Evolutionary conservation across 2,797 vertebrate species (phyloP).

Genomic region (Pseudochaenichthys georgianus): DNA sequence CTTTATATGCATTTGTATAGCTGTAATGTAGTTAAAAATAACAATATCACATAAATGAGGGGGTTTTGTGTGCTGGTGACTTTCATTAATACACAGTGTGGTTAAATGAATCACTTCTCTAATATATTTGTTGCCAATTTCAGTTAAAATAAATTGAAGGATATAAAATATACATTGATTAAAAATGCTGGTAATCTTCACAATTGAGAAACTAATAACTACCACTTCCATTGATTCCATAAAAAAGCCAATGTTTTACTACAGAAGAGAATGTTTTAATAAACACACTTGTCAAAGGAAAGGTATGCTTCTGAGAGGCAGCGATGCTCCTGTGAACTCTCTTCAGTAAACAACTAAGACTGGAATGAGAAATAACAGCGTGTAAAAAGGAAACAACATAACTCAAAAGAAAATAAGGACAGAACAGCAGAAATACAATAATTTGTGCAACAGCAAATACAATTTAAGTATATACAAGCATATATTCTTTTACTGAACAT

Average conservation of each 20-base stretch:
- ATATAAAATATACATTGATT: background rate
- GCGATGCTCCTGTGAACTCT: slow-evolving; percentile 44
- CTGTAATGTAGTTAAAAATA: background rate
- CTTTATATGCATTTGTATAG: background rate
- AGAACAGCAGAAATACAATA: slow-evolving; percentile 66
- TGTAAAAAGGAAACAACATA: slow-evolving; percentile 36
- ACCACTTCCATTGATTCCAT: background rate
- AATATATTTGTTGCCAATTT: background rate
- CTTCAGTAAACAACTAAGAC: slow-evolving; percentile 53
- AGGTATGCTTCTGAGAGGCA: slow-evolving; percentile 44
- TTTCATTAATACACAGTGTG: background rate
- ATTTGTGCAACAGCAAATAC: slow-evolving; percentile 73
- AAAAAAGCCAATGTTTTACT: slow-evolving; percentile 35
- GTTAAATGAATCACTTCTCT: too few relatives aligned
- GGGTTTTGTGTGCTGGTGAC: background rate
- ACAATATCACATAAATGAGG: background rate
- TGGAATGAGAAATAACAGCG: slow-evolving; percentile 53
- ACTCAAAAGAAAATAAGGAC: slow-evolving; percentile 16
- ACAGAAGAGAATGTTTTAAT: slow-evolving; percentile 78
- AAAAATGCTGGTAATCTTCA: background rate
- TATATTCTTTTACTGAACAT: slow-evolving; percentile 69
- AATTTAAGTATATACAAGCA: slow-evolving; percentile 72
- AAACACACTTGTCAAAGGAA: slow-evolving; percentile 69
- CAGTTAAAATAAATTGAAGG: background rate
- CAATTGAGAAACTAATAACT: background rate